Evolutionary conservation across 2,113 vertebrate species (phyloP), one percentile per base, ranked within the genome.

Genomic region (Nipponia nippon): DNA sequence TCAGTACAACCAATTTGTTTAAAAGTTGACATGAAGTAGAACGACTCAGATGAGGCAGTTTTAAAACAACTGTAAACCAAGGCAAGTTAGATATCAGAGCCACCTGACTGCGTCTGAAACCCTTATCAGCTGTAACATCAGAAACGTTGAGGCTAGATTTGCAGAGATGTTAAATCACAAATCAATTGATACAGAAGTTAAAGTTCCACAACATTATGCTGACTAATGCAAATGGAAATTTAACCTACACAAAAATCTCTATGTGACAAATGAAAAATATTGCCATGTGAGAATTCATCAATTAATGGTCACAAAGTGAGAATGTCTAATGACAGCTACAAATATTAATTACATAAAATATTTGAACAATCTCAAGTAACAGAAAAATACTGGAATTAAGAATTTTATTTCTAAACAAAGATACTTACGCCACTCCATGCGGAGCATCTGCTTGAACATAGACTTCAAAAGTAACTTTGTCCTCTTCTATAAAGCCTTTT

Each of bases 391-490:
- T 5, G 55, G 16, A 40, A 59, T n/a, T 19, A 50, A 49, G 11
- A 26, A 50, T 38, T 80, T 25, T 52, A 23, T 38, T 38, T 38
- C 58, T 42, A 52, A 89, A 32, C 67, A 77, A 47, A 38, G 79
- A 89, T 86, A 99, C 99, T 98, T 98, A 99, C 99, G 99, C 99
- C 87, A 99, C 99, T 94, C 99, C 99, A 2, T 99, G 99, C 40
- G 99, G 99, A 90, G 99, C 99, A 90, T 99, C 99, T 32, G 99
- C 99, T 97, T 99, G 99, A 84, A 99, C 99, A 63, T 99, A 99
- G 91, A 99, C 99, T 98, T 99, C 99, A 96, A 99, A 99, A 52
- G 99, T 99, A 95, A 99, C 99, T 98, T 99, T 99, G 97, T 99
- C 99, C 32, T 99, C 99, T 80, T 99, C 99, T 65, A 99, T 98